Conservation (phyloP, 1,140 invertebrate species). For the Belonocnema kinseyi region DNA sequence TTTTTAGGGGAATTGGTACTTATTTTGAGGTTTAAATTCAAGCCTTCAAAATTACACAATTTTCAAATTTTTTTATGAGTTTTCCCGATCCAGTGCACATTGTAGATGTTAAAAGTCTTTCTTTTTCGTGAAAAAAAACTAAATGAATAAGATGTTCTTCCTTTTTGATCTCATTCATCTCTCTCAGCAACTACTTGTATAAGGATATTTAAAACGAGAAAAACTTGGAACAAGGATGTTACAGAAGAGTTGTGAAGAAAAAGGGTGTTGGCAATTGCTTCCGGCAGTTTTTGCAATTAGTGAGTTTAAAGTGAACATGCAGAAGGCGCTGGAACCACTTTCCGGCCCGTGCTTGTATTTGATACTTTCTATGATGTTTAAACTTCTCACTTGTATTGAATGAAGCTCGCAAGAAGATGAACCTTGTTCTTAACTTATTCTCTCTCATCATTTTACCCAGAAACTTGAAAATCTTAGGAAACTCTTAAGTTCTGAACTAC, state of each 20-base stretch:
- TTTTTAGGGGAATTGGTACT: too few relatives aligned
- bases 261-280: conserved; percentile 31
- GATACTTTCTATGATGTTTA: conserved; percentile 37
- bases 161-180: background rate
- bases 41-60: too few relatives aligned
- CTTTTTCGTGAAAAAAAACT: too few relatives aligned
- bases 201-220: background rate
- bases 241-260: background rate
- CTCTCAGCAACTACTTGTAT: background rate
- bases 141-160: background rate
- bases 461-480: background rate
- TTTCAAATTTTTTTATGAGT: too few relatives aligned
- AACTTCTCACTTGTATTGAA: conserved; percentile 26
- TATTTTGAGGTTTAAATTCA: too few relatives aligned
- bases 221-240: background rate
- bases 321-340: conserved; percentile 29
- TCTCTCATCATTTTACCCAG: background rate
- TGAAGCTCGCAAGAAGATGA: background rate
- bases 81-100: too few relatives aligned
- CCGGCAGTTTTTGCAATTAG: conserved; percentile 60
- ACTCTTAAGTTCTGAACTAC: too few relatives aligned
- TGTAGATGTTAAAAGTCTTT: too few relatives aligned
- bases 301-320: conserved; percentile 37
- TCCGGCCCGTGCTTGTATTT: conserved; percentile 27
- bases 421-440: background rate